Evolutionary conservation across 2,888 invertebrate species (phyloP), one percentile per base, ranked within the genome.

Genomic region (Nowickia ferox): DNA sequence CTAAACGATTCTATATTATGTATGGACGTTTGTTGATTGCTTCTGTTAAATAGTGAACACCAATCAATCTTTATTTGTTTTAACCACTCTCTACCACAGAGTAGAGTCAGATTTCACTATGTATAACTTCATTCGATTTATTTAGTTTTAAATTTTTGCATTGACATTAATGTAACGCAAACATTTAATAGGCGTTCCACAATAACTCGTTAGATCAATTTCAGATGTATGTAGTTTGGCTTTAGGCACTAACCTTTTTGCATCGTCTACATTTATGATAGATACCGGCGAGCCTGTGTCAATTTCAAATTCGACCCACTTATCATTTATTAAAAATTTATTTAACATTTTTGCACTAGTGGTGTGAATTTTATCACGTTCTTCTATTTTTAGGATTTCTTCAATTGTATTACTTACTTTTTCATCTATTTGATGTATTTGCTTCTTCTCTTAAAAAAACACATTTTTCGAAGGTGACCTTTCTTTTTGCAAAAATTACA

Each of bases 391-490:
- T 1, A 75, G 13, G 22, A 48, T 42, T 22, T 68, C 55, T 68
- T 68, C 57, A 5, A 57, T 69, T 9, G 74, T 74, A 48, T 6
- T 38, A 40, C 40, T 6, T 38, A 13, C 9, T 11, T 2, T 61
- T 48, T 61, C 74, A 61, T 74, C 74, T 3, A 74, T 74, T 51
- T 61, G 59, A 57, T 61, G 46, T 19, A 61, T 30, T 42, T 68
- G 44, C 44, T 55, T 55, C n/a, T 65, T 61, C 19, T 61, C 68
- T 78, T 78, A 74, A 38, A 74, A 38, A 75, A 42, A 53, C 79
- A 74, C 68, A 63, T 53, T 63, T 57, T 75, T 17, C 75, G 48
- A 42, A 79, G 53, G 42, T 79, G 79, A 5, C 75, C 79, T 19
- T 17, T 61, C 15, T 40, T 77, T n/a, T 69, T 63, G 13, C 71